phyloP scores from a whole-genome alignment of 2,888 invertebrate genomes.

The Deroplatys truncata region DNA sequence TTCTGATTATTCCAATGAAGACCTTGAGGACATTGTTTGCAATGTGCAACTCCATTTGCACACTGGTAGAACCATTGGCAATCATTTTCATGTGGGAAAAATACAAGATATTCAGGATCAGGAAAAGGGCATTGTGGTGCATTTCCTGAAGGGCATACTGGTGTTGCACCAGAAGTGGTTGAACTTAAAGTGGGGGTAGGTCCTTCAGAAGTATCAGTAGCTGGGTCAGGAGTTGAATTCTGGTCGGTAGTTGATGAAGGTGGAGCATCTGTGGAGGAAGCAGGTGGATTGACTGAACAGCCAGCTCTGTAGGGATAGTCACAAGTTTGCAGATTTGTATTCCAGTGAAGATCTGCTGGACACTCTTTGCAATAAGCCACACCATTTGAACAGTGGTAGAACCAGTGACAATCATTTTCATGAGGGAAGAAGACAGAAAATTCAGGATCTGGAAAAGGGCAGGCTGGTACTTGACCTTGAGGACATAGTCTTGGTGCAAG shows the following conservation, averaged over 20 bases:
- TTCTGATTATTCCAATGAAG: conserved; percentile 48
- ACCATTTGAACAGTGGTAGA: background rate
- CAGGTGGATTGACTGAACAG: background rate
- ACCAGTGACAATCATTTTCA: background rate
- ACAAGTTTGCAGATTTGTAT: background rate
- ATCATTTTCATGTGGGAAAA: background rate
- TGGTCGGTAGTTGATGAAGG: no score
- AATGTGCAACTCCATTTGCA: background rate
- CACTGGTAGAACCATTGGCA: background rate
- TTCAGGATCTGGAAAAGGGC: background rate
- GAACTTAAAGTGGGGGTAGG: no score
- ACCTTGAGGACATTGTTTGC: background rate
- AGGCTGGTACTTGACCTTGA: background rate
- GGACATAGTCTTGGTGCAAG: background rate
- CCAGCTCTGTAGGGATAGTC: background rate
- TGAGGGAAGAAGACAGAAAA: background rate
- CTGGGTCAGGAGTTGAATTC: background rate
- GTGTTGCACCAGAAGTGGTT: no score
- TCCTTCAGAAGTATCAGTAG: background rate
- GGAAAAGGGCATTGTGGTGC: background rate
- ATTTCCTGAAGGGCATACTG: background rate
- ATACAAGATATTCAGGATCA: background rate
- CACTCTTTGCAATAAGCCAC: background rate
- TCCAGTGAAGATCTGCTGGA: background rate
- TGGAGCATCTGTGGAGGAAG: background rate